Conservation (phyloP, 1,140 invertebrate genomes). For the Doryteuthis pealeii region DNA sequence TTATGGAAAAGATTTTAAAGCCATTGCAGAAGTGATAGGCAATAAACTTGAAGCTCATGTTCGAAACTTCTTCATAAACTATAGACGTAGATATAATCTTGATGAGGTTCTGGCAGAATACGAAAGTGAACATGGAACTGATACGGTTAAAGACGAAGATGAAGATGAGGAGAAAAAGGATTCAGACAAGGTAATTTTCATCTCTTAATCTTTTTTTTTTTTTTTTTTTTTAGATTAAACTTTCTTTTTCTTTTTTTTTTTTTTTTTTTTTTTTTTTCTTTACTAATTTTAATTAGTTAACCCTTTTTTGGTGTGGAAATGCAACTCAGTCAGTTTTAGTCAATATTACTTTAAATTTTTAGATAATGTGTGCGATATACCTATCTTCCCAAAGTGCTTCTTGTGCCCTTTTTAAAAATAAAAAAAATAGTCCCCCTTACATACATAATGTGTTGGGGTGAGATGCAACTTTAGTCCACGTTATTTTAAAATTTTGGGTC, state of each 20-base stretch:
- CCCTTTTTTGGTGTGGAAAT: no score
- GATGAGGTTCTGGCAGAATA: slow-evolving; percentile 87
- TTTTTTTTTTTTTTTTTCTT: background rate
- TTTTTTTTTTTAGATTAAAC: background rate
- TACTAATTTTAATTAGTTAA: no score
- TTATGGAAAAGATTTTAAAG: slow-evolving; percentile 94
- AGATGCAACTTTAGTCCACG: no score
- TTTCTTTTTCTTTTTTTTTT: background rate
- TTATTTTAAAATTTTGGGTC: no score
- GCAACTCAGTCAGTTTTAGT: no score
- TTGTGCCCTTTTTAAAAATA: no score
- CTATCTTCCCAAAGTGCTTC: no score
- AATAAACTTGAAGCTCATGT: slow-evolving; percentile 93
- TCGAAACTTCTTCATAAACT: slow-evolving; percentile 86
- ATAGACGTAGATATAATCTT: slow-evolving; percentile 85
- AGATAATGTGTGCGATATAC: no score
- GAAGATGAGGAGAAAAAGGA: slow-evolving; percentile 57
- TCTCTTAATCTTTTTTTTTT: background rate
- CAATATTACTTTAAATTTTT: no score
- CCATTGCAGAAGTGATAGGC: slow-evolving; percentile 91
- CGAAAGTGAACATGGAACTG: slow-evolving; percentile 75
- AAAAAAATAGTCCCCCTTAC: no score
- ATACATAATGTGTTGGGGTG: no score
- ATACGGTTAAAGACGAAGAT: slow-evolving; percentile 60
- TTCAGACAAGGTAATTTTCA: slow-evolving; percentile 30